A percentile compares a stretch with the other conserved stretches of the same genome.
Conservation (phyloP, 2,888 invertebrate genomes). For the Caenorhabditis sp. region DNA sequence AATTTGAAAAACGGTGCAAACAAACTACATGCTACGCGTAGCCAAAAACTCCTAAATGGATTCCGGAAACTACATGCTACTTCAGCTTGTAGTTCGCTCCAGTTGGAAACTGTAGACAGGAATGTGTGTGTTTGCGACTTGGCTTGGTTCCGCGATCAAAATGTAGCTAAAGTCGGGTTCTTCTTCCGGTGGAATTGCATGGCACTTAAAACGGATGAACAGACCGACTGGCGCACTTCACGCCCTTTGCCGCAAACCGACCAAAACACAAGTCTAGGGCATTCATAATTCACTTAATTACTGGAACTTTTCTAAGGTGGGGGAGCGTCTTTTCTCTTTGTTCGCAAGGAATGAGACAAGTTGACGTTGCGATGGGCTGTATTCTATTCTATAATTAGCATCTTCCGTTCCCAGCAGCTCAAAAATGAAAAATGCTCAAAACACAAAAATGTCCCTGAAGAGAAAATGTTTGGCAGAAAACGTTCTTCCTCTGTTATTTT, state of each 20-base stretch:
- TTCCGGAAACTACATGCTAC: background rate
- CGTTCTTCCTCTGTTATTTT: too few species aligned
- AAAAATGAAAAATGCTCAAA: slow-evolving; percentile 6
- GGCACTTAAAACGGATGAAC: slow-evolving; percentile 38
- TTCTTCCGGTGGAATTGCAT: slow-evolving; percentile 53
- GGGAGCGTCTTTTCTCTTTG: background rate
- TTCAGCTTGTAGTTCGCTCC: slow-evolving; percentile 10
- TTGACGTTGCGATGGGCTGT: background rate
- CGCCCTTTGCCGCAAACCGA: slow-evolving; percentile 33
- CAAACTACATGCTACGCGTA: background rate
- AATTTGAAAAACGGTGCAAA: too few species aligned
- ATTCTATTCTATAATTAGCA: background rate
- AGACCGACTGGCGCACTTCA: slow-evolving; percentile 54
- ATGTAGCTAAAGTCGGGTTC: slow-evolving; percentile 38
- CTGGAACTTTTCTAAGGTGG: slow-evolving; percentile 3
- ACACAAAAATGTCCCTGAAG: slow-evolving; percentile 7
- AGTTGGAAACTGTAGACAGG: slow-evolving; percentile 12
- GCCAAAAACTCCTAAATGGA: slow-evolving; percentile 1
- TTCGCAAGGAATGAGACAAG: background rate
- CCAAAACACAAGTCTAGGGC: slow-evolving; percentile 40
- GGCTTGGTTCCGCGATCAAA: slow-evolving; percentile 35
- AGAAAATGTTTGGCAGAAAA: background rate
- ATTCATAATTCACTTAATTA: slow-evolving; percentile 43
- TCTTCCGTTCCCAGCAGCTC: background rate
- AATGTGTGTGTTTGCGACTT: slow-evolving; percentile 13